phyloP scores from a whole-genome alignment of 2,888 invertebrate species.

The Thymelicus lineola region DNA sequence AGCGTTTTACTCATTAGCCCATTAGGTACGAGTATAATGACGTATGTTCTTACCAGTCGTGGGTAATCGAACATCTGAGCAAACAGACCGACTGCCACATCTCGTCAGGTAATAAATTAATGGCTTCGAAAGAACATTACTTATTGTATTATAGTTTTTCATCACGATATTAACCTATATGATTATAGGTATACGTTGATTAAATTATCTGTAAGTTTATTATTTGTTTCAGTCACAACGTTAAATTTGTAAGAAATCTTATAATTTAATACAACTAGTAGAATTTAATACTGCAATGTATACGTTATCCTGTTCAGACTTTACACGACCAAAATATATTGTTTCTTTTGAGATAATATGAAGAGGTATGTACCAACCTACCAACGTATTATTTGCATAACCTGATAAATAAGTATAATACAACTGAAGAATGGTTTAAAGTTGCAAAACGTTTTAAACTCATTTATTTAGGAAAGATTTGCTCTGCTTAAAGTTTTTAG shows the following conservation, averaged over 20 bases:
- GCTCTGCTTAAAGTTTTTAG: no score
- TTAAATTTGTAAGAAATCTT: no score
- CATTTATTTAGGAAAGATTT: no score
- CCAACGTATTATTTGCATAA: background rate
- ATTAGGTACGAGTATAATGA: conserved; percentile 18
- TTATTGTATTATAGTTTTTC: background rate
- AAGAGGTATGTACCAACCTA: no score
- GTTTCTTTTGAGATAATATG: background rate
- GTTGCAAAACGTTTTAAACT: no score
- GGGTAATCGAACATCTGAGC: conserved; percentile 31
- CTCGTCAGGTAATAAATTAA: conserved; percentile 4
- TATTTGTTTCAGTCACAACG: no score
- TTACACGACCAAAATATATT: background rate
- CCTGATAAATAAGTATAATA: no score
- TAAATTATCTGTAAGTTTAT: no score
- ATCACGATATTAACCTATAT: background rate
- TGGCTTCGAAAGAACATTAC: background rate
- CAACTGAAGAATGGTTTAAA: no score
- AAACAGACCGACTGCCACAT: conserved; percentile 17
- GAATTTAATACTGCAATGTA: background rate
- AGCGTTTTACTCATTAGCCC: conserved; percentile 26
- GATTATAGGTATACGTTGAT: no score
- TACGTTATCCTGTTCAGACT: conserved; percentile 1
- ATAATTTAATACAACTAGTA: no score
- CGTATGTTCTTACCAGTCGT: conserved; percentile 18